phyloP scores from a whole-genome alignment of 64 coral and sea anemone species.

The Montipora cactus region DNA sequence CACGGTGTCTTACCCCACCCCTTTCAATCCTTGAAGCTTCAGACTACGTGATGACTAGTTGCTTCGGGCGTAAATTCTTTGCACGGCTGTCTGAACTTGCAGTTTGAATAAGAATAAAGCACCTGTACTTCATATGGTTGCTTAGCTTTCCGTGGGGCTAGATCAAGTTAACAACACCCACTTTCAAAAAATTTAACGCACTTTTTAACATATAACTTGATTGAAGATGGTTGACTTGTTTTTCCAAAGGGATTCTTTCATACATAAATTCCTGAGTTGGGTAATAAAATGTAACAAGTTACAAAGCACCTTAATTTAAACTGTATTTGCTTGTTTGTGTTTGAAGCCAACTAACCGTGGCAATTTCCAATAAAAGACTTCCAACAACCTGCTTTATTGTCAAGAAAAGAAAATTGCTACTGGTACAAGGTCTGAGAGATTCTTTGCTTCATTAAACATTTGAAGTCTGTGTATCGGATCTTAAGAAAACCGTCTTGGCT shows the following conservation, averaged over 20 bases:
- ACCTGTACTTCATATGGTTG: background rate
- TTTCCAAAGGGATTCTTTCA: background rate
- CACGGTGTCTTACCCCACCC: no score
- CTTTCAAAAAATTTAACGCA: background rate
- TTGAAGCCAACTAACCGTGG: slow-evolving; percentile 15
- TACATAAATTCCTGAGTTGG: background rate
- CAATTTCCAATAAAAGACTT: background rate
- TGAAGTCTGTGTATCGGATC: background rate
- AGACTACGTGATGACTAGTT: background rate
- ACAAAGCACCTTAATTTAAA: background rate
- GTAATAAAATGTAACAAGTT: slow-evolving; percentile 36
- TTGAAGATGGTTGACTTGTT: background rate
- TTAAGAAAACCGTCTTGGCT: background rate
- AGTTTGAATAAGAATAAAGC: background rate
- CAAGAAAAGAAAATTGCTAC: background rate
- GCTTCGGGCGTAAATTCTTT: background rate
- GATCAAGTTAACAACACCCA: background rate
- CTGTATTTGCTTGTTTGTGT: background rate
- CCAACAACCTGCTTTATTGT: slow-evolving; percentile 25
- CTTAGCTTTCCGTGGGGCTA: background rate
- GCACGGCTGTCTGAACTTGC: background rate
- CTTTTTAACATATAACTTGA: no score
- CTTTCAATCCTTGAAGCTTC: no score
- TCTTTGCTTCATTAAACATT: background rate
- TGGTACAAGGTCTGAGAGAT: background rate